Evolutionary conservation across 2,113 vertebrate genomes (phyloP).

Genomic region (Phainopepla nitens): DNA sequence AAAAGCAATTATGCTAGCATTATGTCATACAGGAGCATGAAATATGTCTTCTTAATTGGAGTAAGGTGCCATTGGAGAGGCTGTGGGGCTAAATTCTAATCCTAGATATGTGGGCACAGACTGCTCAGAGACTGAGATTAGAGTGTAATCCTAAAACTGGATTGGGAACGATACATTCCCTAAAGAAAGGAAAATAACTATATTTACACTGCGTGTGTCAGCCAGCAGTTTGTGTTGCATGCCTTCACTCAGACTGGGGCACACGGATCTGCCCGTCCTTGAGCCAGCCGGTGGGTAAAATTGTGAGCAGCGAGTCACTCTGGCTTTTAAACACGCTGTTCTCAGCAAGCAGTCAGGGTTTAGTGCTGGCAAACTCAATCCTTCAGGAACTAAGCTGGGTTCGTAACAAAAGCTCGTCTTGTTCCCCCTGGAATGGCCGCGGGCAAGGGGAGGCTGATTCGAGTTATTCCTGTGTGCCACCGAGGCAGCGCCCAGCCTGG

Average conservation of each 20-base stretch:
- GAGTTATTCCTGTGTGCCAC: neutral
- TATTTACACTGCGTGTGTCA: neutral
- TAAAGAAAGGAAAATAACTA: constrained; percentile 48
- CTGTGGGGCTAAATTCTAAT: constrained; percentile 40
- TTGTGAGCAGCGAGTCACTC: neutral
- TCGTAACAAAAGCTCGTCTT: neutral
- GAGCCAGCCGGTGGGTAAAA: neutral
- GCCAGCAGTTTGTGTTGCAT: neutral
- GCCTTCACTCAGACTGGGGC: neutral
- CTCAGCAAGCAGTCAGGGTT: neutral
- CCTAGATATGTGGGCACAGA: constrained; percentile 38
- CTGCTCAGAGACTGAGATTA: constrained; percentile 45
- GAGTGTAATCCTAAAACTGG: constrained; percentile 56
- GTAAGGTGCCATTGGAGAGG: neutral
- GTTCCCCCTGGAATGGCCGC: neutral
- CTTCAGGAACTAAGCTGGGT: neutral
- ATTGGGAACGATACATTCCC: constrained; percentile 30
- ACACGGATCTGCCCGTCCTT: rapidly evolving
- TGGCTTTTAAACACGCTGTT: neutral
- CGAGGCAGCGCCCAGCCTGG: neutral
- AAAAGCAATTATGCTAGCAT: neutral
- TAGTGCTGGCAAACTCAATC: neutral
- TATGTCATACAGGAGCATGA: neutral
- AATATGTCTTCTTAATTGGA: neutral
- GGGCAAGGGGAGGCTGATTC: neutral